Conservation (phyloP, 2,888 invertebrate species). For the Hanleya hanleyi region DNA sequence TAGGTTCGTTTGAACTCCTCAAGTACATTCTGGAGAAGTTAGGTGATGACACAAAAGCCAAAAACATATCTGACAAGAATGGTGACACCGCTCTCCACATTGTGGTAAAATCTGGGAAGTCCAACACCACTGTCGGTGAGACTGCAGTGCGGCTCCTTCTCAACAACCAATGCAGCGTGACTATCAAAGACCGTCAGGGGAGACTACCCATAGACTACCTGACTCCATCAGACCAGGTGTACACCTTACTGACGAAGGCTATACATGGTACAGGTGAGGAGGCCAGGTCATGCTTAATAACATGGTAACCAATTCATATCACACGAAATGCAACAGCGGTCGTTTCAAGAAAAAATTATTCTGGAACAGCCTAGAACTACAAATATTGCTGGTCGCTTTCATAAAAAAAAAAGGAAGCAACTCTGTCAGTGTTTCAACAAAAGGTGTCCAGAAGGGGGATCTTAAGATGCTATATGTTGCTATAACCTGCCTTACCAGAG, state of each 20-base stretch:
- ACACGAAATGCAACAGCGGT: too few relatives aligned
- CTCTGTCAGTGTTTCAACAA: too few relatives aligned
- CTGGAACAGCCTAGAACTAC: too few relatives aligned
- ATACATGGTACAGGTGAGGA: too few relatives aligned
- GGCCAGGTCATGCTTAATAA: too few relatives aligned
- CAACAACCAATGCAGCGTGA: constrained; percentile 35
- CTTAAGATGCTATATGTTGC: too few relatives aligned
- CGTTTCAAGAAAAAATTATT: too few relatives aligned
- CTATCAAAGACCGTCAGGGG: constrained; percentile 27
- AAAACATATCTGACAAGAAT: constrained; percentile 31
- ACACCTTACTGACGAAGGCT: constrained; percentile 28
- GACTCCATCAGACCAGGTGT: constrained; percentile 28
- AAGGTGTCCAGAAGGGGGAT: too few relatives aligned
- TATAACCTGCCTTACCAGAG: too few relatives aligned
- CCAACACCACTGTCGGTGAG: constrained; percentile 31
- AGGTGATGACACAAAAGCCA: constrained; percentile 13
- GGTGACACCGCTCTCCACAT: constrained; percentile 39
- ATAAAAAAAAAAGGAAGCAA: too few relatives aligned
- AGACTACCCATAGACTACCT: constrained; percentile 43
- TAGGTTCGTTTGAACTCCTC: constrained; percentile 28
- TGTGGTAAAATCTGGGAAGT: constrained; percentile 37
- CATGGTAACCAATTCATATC: too few relatives aligned
- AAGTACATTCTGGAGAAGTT: constrained; percentile 27
- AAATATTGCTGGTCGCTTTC: too few relatives aligned
- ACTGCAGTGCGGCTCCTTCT: constrained; percentile 33